A percentile compares a stretch with the other conserved stretches of the same genome.
These are phyloP conservation scores for Ceratina australensis DNA, from an alignment of 1,140 invertebrate genomes.

Conservation along the genomic window DNA sequence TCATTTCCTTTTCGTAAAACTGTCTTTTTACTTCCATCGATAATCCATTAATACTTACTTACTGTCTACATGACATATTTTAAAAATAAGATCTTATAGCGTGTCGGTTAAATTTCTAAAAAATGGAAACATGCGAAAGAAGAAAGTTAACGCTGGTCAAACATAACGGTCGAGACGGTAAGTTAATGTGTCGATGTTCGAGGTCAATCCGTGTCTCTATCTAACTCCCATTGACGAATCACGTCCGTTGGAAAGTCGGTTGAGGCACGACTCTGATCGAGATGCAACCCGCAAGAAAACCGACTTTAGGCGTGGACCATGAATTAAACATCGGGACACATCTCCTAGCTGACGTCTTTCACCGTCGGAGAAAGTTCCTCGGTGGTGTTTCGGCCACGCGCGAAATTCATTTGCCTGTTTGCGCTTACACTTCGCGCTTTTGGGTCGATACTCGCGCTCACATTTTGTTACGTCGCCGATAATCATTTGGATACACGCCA, in stretches of 20 bases:
- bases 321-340: constrained; percentile 73
- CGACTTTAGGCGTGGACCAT: constrained; percentile 66
- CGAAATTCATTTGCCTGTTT: constrained; percentile 20
- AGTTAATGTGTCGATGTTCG: neutral
- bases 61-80: too few relatives aligned
- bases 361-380: constrained; percentile 70
- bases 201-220: neutral
- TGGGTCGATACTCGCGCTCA: neutral
- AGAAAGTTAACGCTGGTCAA: neutral
- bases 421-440: neutral
- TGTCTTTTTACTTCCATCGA: neutral
- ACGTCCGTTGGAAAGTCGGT: constrained; percentile 24
- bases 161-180: neutral
- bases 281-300: constrained; percentile 62
- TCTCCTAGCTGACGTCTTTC: constrained; percentile 56
- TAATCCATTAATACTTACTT: too few relatives aligned
- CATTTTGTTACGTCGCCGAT: neutral
- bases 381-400: constrained; percentile 18
- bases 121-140: too few relatives aligned
- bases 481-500: neutral
- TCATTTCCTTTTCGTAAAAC: neutral
- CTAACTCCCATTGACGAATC: constrained; percentile 8
- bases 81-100: too few relatives aligned
- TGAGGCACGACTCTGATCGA: constrained; percentile 4
- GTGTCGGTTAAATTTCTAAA: too few relatives aligned